Evolutionary conservation across 2,888 invertebrate species (phyloP), one percentile per base, ranked within the genome.

Genomic region (Loripinus fragilis): DNA sequence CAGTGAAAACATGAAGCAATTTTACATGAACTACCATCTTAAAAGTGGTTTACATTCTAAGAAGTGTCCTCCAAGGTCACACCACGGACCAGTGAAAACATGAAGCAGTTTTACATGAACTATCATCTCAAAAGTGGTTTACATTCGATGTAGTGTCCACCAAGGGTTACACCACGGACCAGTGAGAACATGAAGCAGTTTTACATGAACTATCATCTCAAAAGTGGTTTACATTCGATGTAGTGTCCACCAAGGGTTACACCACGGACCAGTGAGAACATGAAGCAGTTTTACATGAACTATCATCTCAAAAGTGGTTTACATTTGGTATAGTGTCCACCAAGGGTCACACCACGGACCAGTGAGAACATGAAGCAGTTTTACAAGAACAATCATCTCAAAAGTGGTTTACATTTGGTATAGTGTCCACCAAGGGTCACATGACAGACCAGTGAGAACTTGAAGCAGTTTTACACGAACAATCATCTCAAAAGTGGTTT

Each of bases 251-350:
- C n/a, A n/a, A n/a, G n/a, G n/a, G n/a, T n/a, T n/a, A n/a, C n/a
- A n/a, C n/a, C n/a, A n/a, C n/a, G n/a, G n/a, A n/a, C 97, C 2
- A 96, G 96, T 0, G 87, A 94, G 10, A 95, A 95, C 96, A 97
- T 82, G 98, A 98, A 94, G 98, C 99, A 10, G 98, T 97, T 0
- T 94, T 98, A 92, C 95, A 95, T 90, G 97, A 98, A 0, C 93
- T 98, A 67, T 96, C 97, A 91, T 98, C 98, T 93, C 94, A 95
- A 76, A 93, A 94, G 86, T 97, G 97, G 0, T 93, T 98, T 5
- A 23, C 86, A 88, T 78, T 64, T 81, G 93, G 94, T 66, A 94
- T 95, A 72, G n/a, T n/a, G n/a, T n/a, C n/a, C n/a, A n/a, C n/a
- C n/a, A n/a, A n/a, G n/a, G n/a, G n/a, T n/a, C n/a, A n/a, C n/a